Base-by-base conservation (phyloP, 2,888 invertebrate species). In the Drosophila tripunctata region DNA sequence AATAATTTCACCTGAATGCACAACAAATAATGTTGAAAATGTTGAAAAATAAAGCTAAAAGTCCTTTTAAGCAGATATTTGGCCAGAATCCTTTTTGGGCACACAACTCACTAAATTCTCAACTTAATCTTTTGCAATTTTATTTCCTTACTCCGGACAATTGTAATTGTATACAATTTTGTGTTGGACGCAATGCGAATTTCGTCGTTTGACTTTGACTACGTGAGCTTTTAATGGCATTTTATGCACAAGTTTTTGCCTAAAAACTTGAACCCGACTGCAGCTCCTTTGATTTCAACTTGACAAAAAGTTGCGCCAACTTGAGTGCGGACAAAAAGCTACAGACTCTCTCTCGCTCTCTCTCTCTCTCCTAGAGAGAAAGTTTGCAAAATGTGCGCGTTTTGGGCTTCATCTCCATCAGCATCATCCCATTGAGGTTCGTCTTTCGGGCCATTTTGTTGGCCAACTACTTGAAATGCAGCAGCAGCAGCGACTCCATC, bases 191-290 rank as follows among this genome's bases (percentile, higher is more conserved):
- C 74, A 71, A 66, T 83, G 83, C 80, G 83, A 86, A 83, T 85
- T 86, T 78, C n/a, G 69, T 78, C 83, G 74, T 78, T 85, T 80
- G 86, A 82, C 78, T 80, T 83, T 74, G 76, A 72, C 74, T 76
- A 80, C 83, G 69, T 86, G 76, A 85, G 74, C 78, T 74, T 83
- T 83, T 83, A 86, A 83, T 83, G 84, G 81, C 58, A 70, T 73
- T 86, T 75, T 75, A 65, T 64, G 64, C 69, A 50, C 55, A 77
- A 79, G 70, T 79, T 76, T 60, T 43, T 44, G 48, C 27, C 38
- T n/a, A n/a, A n/a, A 82, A 80, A 78, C 67, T 83, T 62, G 63
- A 75, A 75, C 48, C n/a, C 69, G 31, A 57, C 56, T 60, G 52
- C 67, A 64, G 61, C 31, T 76, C 71, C 74, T 86, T 86, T 83